Evolutionary conservation across 2,888 invertebrate genomes (phyloP).

Genomic region (Stictocephala bisonia): DNA sequence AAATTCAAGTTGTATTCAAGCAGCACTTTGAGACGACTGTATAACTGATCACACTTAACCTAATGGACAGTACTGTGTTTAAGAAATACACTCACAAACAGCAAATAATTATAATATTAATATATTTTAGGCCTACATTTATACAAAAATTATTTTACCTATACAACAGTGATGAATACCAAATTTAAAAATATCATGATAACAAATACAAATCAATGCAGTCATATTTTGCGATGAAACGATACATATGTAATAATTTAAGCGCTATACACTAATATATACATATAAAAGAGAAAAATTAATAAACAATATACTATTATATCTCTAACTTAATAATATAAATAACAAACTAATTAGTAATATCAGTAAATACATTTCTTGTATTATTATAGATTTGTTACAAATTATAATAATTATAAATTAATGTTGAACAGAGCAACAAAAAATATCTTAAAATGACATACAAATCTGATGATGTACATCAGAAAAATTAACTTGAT

Average conservation of each 20-base stretch:
- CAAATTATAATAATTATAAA: not conserved
- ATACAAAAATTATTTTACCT: conserved; percentile 40
- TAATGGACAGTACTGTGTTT: too few species aligned
- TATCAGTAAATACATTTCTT: not conserved
- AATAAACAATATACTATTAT: not conserved
- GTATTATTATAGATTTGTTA: not conserved
- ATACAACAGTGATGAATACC: conserved; percentile 34
- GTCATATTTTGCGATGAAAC: conserved; percentile 2
- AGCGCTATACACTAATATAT: conserved; percentile 37
- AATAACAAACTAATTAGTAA: not conserved
- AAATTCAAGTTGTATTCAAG: too few species aligned
- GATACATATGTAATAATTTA: not conserved
- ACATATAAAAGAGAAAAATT: not conserved
- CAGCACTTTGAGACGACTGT: too few species aligned
- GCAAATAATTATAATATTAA: conserved; percentile 38
- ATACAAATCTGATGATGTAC: not conserved
- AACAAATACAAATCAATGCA: conserved; percentile 25
- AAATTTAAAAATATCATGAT: conserved; percentile 25
- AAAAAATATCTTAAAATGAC: not conserved
- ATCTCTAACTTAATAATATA: not conserved
- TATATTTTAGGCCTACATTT: conserved; percentile 43
- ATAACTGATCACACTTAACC: too few species aligned
- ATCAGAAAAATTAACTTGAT: not conserved
- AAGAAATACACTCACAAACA: too few species aligned
- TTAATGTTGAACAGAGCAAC: not conserved